phyloP scores from a whole-genome alignment of 2,888 invertebrate species.

The Drosophila barbarae region DNA sequence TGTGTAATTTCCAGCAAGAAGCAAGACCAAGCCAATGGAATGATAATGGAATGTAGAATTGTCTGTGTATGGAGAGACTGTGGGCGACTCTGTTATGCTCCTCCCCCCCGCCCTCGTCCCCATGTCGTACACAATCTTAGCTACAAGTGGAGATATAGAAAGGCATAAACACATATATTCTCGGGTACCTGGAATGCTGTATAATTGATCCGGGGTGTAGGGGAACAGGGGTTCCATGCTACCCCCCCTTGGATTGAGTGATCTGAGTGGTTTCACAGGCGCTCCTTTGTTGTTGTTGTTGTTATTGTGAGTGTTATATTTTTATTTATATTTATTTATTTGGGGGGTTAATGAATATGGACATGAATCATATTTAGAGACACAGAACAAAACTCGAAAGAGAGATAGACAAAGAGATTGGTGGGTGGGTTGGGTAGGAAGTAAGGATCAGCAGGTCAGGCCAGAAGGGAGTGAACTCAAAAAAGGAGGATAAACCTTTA shows the following conservation, averaged over 20 bases:
- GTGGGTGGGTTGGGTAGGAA: not conserved
- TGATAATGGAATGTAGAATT: slow-evolving; percentile 7
- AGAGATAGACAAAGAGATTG: not conserved
- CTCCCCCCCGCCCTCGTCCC: not conserved
- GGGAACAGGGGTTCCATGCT: slow-evolving; percentile 80
- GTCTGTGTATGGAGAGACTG: not conserved
- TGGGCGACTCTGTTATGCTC: slow-evolving; percentile 1
- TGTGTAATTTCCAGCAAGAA: slow-evolving; percentile 19
- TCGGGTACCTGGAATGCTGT: slow-evolving; percentile 80
- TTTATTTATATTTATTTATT: not conserved
- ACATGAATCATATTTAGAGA: slow-evolving; percentile 17
- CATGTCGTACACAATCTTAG: slow-evolving; percentile 11
- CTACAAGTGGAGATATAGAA: slow-evolving; percentile 34
- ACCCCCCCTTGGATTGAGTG: slow-evolving; percentile 80
- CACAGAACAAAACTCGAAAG: slow-evolving; percentile 11
- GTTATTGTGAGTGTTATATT: slow-evolving; percentile 15
- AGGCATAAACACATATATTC: slow-evolving; percentile 33
- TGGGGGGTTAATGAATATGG: slow-evolving; percentile 7
- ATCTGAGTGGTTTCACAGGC: slow-evolving; percentile 80
- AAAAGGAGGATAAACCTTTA: not conserved
- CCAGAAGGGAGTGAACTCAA: slow-evolving; percentile 9
- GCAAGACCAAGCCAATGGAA: slow-evolving; percentile 44
- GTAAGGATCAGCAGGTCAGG: not conserved
- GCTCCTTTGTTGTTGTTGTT: slow-evolving; percentile 74
- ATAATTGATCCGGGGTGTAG: slow-evolving; percentile 80